These are phyloP conservation scores for Drosophila murphyi DNA, from an alignment of 1,140 invertebrate genomes.

Conservation along the genomic window DNA sequence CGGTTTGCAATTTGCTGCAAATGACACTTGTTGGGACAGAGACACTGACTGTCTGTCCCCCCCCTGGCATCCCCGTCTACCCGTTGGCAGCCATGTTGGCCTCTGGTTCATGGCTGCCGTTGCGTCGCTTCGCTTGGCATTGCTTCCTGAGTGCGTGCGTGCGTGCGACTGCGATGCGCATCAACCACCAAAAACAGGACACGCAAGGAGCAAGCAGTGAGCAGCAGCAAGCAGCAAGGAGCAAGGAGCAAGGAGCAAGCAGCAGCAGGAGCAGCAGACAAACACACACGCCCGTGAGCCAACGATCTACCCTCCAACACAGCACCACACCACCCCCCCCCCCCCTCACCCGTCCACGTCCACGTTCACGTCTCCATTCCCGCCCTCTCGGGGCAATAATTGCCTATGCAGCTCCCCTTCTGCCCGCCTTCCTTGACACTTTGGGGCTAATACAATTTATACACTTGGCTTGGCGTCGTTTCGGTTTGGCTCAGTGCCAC, in stretches of 20 bases:
- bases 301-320: slow-evolving; percentile 18
- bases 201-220: background rate
- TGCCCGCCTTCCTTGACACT: slow-evolving; percentile 60
- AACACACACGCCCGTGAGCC: slow-evolving; percentile 44
- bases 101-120: slow-evolving; percentile 37
- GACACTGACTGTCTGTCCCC: background rate
- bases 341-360: background rate
- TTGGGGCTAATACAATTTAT: slow-evolving; percentile 81
- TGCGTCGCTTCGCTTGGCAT: background rate
- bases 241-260: background rate
- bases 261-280: background rate
- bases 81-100: slow-evolving; percentile 65
- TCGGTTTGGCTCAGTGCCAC: slow-evolving; percentile 78
- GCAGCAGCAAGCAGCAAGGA: slow-evolving; percentile 3
- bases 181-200: slow-evolving; percentile 58
- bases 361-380: too few species aligned
- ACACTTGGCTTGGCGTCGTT: slow-evolving; percentile 80
- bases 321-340: slow-evolving; percentile 3
- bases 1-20: slow-evolving; percentile 84
- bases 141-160: slow-evolving; percentile 46
- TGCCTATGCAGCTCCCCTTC: slow-evolving; percentile 1
- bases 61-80: background rate
- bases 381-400: background rate
- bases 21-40: slow-evolving; percentile 72
- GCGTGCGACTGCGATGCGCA: slow-evolving; percentile 60